A percentile compares a stretch with the other conserved stretches of the same genome.
Conservation (phyloP, 2,888 invertebrate species). For the Steinernema carpocapsae region DNA sequence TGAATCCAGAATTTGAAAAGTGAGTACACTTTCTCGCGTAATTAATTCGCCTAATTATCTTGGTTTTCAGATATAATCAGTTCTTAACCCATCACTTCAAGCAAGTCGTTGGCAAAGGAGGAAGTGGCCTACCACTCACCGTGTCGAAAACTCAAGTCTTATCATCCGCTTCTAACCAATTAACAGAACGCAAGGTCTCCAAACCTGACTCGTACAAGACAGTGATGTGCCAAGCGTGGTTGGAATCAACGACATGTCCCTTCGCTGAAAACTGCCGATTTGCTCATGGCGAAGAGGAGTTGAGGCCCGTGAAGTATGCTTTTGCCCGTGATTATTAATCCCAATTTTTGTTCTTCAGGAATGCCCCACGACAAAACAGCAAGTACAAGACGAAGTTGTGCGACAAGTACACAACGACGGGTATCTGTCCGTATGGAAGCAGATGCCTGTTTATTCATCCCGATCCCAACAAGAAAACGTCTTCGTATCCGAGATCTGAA, state of each 20-base stretch:
- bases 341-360: conserved; percentile 38
- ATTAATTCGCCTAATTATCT: neutral
- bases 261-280: conserved; percentile 66
- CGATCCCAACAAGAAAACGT: conserved; percentile 44
- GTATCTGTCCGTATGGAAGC: conserved; percentile 66
- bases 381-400: conserved; percentile 68
- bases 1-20: conserved; percentile 26
- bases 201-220: conserved; percentile 67
- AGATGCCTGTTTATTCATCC: conserved; percentile 68
- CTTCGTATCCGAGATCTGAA: conserved; percentile 44
- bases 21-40: neutral
- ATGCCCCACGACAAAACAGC: conserved; percentile 53
- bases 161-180: conserved; percentile 31
- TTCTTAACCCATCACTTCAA: conserved; percentile 12
- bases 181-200: conserved; percentile 42
- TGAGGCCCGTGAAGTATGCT: conserved; percentile 58
- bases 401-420: conserved; percentile 67
- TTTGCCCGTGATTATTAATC: conserved; percentile 33
- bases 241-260: conserved; percentile 58
- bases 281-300: conserved; percentile 64
- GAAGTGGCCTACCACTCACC: neutral
- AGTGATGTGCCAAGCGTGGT: conserved; percentile 68
- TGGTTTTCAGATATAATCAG: conserved; percentile 7
- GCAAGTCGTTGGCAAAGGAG: neutral
- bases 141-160: conserved; percentile 25